Percentiles rank a stretch among this genome's conserved stretches.
phyloP scores from a whole-genome alignment of 2,113 vertebrate species.

The Hemicordylus capensis region DNA sequence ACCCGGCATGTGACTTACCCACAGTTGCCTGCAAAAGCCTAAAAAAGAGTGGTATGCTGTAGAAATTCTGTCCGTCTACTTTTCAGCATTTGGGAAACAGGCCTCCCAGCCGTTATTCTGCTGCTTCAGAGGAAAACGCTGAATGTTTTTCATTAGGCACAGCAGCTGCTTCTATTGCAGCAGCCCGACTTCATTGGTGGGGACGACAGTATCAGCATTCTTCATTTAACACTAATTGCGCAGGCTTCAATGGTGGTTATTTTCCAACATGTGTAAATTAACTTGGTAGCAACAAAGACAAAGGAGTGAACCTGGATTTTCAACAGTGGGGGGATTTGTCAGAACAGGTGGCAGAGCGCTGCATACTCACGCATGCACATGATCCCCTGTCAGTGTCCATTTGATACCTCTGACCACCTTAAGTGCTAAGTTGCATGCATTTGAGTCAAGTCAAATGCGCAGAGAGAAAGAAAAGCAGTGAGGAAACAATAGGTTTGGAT shows the following conservation, averaged over 20 bases:
- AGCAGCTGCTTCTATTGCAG: conserved; percentile 78
- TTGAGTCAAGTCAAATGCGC: neutral
- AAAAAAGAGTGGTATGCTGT: conserved; percentile 52
- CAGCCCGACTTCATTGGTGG: conserved; percentile 71
- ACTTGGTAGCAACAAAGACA: conserved; percentile 72
- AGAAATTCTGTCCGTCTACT: conserved; percentile 63
- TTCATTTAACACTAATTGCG: conserved; percentile 64
- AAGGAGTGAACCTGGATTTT: conserved; percentile 70
- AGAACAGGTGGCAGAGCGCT: neutral
- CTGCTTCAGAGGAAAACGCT: conserved; percentile 67
- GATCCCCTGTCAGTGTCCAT: rapidly evolving
- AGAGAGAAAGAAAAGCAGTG: neutral
- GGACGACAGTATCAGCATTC: conserved; percentile 64
- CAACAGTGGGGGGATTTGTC: conserved; percentile 42
- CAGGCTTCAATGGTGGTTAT: conserved; percentile 62
- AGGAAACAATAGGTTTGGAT: neutral
- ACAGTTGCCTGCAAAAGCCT: conserved; percentile 45
- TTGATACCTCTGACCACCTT: neutral
- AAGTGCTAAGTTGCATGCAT: neutral
- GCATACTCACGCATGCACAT: rapidly evolving
- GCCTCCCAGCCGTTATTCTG: conserved; percentile 66
- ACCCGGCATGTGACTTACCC: conserved; percentile 56
- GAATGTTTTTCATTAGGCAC: conserved; percentile 75
- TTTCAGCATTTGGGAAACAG: conserved; percentile 67
- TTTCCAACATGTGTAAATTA: conserved; percentile 68